phyloP scores from a whole-genome alignment of 30 jellyfish, hydroid and myxozoan genomes.

The Haliclystus octoradiatus region DNA sequence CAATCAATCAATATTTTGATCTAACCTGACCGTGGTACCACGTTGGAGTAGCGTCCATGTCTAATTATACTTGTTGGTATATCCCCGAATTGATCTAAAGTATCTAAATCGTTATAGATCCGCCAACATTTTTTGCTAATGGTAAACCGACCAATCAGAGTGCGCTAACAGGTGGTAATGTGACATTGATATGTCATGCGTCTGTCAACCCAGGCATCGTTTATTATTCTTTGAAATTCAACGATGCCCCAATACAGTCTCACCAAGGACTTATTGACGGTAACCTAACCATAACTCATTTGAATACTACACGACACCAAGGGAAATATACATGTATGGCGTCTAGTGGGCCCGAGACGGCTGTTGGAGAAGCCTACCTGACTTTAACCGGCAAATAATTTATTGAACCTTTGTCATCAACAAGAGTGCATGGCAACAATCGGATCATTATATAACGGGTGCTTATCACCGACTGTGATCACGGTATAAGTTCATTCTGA shows the following conservation, averaged over 20 bases:
- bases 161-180: not conserved
- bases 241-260: not conserved
- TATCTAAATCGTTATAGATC: constrained; percentile 6
- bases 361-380: not conserved
- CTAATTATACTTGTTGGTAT: no score
- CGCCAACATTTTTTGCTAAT: constrained; percentile 7
- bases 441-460: no score
- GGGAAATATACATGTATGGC: not conserved
- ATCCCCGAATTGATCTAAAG: no score
- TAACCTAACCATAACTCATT: not conserved
- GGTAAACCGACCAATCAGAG: constrained; percentile 9
- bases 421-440: no score
- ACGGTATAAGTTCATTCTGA: no score
- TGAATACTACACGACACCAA: not conserved
- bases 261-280: not conserved
- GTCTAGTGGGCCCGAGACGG: not conserved
- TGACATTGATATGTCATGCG: constrained; percentile 3
- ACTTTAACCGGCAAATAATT: not conserved
- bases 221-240: constrained; percentile 3
- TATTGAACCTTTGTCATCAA: no score
- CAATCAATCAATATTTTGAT: no score
- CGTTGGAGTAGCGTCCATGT: no score
- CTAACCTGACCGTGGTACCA: no score
- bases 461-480: no score
- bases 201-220: constrained; percentile 7